Evolutionary conservation across 2,113 vertebrate species (phyloP), one percentile per base, ranked within the genome.

Genomic region (Ifrita kowaldi): DNA sequence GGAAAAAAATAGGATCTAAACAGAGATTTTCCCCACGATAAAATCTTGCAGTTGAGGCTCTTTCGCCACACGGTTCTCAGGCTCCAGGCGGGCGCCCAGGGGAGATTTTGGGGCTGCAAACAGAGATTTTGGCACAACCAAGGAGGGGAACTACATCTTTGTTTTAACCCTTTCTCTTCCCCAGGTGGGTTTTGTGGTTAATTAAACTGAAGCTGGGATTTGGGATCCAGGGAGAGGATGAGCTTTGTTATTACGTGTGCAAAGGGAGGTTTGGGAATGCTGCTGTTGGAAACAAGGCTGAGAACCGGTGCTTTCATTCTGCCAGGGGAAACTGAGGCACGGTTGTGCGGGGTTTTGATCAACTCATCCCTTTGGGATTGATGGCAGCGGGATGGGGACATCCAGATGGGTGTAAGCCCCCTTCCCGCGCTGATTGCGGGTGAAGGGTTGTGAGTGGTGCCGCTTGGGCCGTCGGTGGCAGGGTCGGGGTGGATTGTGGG

Each of bases 381-480:
- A 17, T 15, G 44, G 42, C 49, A 79, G 42, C 0, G 0, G 49
- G 41, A 55, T 7, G 22, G 59, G 65, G 57, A 8, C 35, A n/a
- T 17, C 14, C 6, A 2, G 30, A 32, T 21, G 60, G 65, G 28
- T 44, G 24, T 73, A 64, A 2, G 18, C 17, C 23, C 32, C 27
- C 3, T 15, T 27, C 18, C 21, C 35, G 55, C 0, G 0, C 27
- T 39, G 23, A 2, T 2, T 0, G 7, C 4, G 20, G 41, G 11
- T 3, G 6, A 53, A 74, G 73, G 41, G 73, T 15, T 37, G 32
- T 8, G 42, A 53, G 37, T 1, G 8, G n/a, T 2, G 26, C 56
- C 0, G 0, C 56, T 76, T 1, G 0, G 37, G 23, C 50, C 56
- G 3, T 33, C 8, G 1, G 33, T 56, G 41, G 10, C 3, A 2